A percentile compares a stretch with the other conserved stretches of the same genome.
Conservation (phyloP, 2,113 vertebrate species). For the Varanus salvator region DNA sequence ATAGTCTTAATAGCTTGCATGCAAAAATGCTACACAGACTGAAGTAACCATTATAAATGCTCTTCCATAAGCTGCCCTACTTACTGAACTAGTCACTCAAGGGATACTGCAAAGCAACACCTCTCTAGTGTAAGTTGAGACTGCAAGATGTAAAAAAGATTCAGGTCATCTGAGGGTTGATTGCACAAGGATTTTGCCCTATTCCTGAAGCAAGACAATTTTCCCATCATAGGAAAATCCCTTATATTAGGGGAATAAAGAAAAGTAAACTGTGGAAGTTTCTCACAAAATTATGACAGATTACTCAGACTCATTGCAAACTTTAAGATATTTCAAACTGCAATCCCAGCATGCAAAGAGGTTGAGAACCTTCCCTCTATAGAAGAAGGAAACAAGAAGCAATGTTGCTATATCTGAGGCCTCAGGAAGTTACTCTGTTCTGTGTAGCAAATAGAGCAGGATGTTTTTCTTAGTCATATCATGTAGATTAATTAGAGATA, state of each 20-base stretch:
- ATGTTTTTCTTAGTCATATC: neutral
- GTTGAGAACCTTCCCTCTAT: neutral
- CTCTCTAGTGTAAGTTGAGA: neutral
- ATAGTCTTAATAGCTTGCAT: no score
- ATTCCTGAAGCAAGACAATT: neutral
- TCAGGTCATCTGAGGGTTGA: neutral
- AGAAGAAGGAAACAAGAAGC: neutral
- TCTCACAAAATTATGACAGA: neutral
- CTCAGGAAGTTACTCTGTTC: neutral
- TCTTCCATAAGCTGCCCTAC: neutral
- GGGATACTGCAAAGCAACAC: neutral
- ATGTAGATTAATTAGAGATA: neutral
- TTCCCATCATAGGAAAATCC: neutral
- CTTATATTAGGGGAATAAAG: no score
- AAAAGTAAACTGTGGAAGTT: neutral
- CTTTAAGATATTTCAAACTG: neutral
- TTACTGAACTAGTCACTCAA: neutral
- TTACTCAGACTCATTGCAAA: neutral
- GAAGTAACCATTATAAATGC: conserved; percentile 7
- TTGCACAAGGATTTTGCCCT: neutral
- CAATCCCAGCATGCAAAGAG: neutral
- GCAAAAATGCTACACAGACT: neutral
- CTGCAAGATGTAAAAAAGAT: neutral
- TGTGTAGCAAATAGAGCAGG: neutral
- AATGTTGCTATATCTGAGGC: neutral